A percentile compares a stretch with the other conserved stretches of the same genome.
These are phyloP conservation scores for Apamea anceps DNA, from an alignment of 2,888 invertebrate genomes.

Conservation along the genomic window DNA sequence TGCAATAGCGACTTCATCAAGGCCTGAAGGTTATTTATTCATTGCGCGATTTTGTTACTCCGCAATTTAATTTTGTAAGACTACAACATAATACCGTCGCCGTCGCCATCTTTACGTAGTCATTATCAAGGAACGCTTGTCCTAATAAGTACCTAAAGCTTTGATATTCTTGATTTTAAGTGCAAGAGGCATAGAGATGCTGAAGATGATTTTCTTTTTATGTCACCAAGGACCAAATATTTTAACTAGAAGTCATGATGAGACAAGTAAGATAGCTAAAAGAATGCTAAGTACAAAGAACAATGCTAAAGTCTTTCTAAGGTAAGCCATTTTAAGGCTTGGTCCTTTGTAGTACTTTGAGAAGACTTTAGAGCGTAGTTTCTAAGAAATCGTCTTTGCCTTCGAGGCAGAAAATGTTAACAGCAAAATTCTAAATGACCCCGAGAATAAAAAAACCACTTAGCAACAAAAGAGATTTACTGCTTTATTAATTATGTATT, in stretches of 20 bases:
- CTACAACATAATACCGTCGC: conserved; percentile 17
- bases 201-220: conserved; percentile 20
- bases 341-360: conserved; percentile 20
- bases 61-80: conserved; percentile 30
- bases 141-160: neutral
- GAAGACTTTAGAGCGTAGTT: conserved; percentile 3
- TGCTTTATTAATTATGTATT: conserved; percentile 19
- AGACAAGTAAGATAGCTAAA: neutral
- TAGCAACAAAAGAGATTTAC: conserved; percentile 8
- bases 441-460: neutral
- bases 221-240: neutral
- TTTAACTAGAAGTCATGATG: neutral
- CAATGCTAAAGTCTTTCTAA: conserved; percentile 1
- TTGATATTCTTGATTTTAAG: conserved; percentile 25
- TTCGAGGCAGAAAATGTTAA: conserved; percentile 1
- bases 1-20: conserved; percentile 30
- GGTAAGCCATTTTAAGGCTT: conserved; percentile 1
- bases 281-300: conserved; percentile 9
- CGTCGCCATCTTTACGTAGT: neutral
- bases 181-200: neutral
- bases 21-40: conserved; percentile 16
- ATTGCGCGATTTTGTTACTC: conserved; percentile 28
- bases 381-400: conserved; percentile 30
- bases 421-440: neutral
- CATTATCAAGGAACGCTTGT: conserved; percentile 15